Conservation (phyloP, 2,888 invertebrate genomes). For the Drosophila aldrichi region DNA sequence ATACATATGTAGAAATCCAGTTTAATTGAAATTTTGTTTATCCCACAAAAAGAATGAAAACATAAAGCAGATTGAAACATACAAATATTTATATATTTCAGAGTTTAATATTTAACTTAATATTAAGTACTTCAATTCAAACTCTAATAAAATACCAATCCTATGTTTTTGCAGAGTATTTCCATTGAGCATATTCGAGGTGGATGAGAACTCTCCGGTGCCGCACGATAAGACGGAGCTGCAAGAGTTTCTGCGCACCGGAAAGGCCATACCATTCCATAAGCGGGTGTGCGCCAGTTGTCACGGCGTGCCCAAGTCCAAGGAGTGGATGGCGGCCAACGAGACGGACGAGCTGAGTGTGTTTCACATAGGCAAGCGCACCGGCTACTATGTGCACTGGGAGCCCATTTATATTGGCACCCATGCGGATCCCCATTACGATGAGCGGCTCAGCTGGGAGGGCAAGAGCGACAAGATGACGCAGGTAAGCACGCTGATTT, state of each 20-base stretch:
- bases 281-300: constrained; percentile 95
- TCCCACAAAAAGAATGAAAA: too few species aligned
- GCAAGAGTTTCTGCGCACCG: constrained; percentile 90
- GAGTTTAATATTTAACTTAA: not conserved
- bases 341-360: constrained; percentile 90
- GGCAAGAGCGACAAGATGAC: constrained; percentile 98
- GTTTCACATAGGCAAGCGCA: constrained; percentile 93
- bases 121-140: not conserved
- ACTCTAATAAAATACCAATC: not conserved
- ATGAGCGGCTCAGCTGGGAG: constrained; percentile 97
- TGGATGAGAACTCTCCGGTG: constrained; percentile 88
- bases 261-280: constrained; percentile 95
- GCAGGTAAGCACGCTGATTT: constrained; percentile 88
- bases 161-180: constrained; percentile 88
- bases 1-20: too few species aligned
- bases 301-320: constrained; percentile 94
- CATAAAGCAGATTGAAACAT: too few species aligned
- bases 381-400: constrained; percentile 93
- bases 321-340: constrained; percentile 92
- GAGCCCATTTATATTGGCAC: constrained; percentile 97
- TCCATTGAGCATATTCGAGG: constrained; percentile 95
- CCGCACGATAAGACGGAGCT: constrained; percentile 91
- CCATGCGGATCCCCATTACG: constrained; percentile 94
- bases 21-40: too few species aligned
- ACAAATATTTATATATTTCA: too few species aligned